Conservation (phyloP, 1,140 invertebrate genomes). For the Hirudo medicinalis region DNA sequence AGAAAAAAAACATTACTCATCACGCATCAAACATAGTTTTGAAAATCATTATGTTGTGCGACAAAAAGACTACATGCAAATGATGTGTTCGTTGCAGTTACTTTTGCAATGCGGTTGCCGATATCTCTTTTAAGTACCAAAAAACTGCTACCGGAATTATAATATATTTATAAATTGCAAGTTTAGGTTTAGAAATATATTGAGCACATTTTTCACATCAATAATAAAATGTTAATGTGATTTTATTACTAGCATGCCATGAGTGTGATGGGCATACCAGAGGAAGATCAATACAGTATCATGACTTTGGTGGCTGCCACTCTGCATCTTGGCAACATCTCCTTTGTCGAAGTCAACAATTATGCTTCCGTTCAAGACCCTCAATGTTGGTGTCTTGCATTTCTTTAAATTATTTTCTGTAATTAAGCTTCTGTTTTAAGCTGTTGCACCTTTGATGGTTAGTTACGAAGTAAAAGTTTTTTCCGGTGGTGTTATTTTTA, state of each 20-base stretch:
- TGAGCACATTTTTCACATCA: neutral
- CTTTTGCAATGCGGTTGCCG: neutral
- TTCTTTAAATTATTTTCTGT: neutral
- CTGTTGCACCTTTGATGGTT: neutral
- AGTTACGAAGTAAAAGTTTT: neutral
- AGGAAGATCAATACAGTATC: slow-evolving; percentile 49
- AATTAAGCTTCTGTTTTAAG: neutral
- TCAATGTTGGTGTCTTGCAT: slow-evolving; percentile 44
- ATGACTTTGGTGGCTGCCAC: slow-evolving; percentile 53
- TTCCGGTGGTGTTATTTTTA: slow-evolving; percentile 28
- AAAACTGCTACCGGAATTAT: no score
- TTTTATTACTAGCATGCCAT: slow-evolving; percentile 48
- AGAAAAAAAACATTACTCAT: no score
- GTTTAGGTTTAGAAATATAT: no score
- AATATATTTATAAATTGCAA: no score
- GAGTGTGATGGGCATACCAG: slow-evolving; percentile 52
- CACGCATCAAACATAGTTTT: no score
- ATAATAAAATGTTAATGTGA: slow-evolving; percentile 21
- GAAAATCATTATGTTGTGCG: no score
- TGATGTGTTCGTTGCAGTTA: neutral
- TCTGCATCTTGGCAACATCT: slow-evolving; percentile 58
- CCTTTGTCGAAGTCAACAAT: slow-evolving; percentile 52
- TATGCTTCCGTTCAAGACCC: slow-evolving; percentile 51
- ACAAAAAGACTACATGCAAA: no score
- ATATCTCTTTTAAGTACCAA: neutral